Evolutionary conservation across 2,113 vertebrate species (phyloP).

Genomic region (Phalacrocorax carbo): DNA sequence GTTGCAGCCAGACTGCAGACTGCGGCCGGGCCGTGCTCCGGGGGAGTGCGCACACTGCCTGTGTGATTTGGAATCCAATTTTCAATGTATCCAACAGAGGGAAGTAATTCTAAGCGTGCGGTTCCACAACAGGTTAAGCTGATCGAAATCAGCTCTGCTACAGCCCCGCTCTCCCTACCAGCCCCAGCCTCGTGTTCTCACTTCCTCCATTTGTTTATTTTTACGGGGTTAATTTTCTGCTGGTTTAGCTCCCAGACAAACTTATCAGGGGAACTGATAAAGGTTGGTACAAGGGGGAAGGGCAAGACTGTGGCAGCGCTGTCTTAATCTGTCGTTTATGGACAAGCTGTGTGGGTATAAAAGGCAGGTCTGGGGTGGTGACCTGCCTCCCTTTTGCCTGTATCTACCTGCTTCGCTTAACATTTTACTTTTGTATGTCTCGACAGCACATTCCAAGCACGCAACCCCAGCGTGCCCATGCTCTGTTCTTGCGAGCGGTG

Average conservation of each 20-base stretch:
- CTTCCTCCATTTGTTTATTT: neutral
- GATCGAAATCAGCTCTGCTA: neutral
- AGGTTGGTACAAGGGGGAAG: neutral
- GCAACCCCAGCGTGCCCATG: neutral
- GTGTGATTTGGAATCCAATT: neutral
- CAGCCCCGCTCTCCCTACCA: neutral
- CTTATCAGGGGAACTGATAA: neutral
- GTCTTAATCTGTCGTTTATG: neutral
- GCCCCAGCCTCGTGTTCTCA: neutral
- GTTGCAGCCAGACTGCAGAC: neutral
- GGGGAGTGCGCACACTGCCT: neutral
- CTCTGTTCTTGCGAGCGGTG: neutral
- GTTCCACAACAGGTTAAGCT: neutral
- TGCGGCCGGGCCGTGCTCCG: rapidly evolving
- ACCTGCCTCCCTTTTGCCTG: neutral
- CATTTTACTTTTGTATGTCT: neutral
- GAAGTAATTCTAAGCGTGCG: neutral
- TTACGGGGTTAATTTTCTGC: neutral
- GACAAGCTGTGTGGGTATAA: rapidly evolving
- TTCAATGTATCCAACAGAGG: neutral
- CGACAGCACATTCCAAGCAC: neutral
- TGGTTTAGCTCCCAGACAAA: neutral
- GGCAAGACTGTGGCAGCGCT: neutral
- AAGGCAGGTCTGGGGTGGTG: neutral
- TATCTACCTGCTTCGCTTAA: neutral